Conservation (phyloP, 30 jellyfish, hydroid and myxozoan genomes). For the Aurelia sp. region DNA sequence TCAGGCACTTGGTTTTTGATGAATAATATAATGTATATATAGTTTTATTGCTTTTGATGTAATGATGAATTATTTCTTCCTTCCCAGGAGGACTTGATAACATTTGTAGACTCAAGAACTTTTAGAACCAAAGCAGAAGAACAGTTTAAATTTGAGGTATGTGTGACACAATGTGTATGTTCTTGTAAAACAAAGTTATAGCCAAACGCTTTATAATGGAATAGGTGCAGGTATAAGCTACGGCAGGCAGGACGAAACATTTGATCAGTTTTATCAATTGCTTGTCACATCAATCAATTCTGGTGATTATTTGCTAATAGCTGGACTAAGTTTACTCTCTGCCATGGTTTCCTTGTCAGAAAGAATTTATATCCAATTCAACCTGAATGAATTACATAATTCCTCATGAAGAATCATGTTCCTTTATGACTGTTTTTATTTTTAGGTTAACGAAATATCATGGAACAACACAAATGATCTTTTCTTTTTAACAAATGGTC, state of each 20-base stretch:
- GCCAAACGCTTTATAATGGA: neutral
- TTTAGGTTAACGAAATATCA: slow-evolving; percentile 96
- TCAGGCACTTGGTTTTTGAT: no score
- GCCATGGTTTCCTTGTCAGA: no score
- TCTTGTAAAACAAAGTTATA: neutral
- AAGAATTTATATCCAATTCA: no score
- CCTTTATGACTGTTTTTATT: neutral
- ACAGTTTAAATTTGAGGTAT: slow-evolving; percentile 95
- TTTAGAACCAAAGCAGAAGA: slow-evolving; percentile 90
- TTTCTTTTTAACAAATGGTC: slow-evolving; percentile 95
- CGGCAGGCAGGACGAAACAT: no score
- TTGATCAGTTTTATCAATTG: neutral
- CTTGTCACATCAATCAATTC: no score
- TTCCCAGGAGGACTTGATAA: slow-evolving; percentile 88
- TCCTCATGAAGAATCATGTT: neutral
- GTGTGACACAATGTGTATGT: neutral
- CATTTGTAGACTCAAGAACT: slow-evolving; percentile 92
- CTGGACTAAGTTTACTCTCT: no score
- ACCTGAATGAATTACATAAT: no score
- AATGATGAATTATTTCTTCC: neutral
- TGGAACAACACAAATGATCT: slow-evolving; percentile 95
- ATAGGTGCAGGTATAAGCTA: neutral
- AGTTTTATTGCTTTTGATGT: no score
- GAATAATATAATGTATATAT: no score
- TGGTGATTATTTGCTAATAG: no score